Conservation (phyloP, 2,888 invertebrate genomes). For the Drosophila differens region DNA sequence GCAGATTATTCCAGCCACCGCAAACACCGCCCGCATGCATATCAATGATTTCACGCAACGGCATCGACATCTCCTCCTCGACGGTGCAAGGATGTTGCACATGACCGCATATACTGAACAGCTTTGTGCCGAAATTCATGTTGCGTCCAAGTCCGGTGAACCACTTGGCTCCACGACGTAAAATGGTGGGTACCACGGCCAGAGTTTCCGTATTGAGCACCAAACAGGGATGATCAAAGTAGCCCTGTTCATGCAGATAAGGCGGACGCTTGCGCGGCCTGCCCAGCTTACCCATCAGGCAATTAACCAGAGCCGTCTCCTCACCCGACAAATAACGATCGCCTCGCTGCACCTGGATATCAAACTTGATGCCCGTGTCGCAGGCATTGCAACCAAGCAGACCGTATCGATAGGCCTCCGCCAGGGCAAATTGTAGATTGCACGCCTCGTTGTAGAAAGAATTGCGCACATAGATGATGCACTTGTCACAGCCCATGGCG, state of each 20-base stretch:
- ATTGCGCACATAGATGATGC: slow-evolving; percentile 99
- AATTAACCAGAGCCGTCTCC: slow-evolving; percentile 98
- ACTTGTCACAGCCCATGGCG: slow-evolving; percentile 97
- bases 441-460: slow-evolving; percentile 99
- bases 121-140: slow-evolving; percentile 97
- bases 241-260: slow-evolving; percentile 98
- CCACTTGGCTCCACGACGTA: slow-evolving; percentile 97
- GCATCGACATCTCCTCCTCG: slow-evolving; percentile 99
- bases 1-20: slow-evolving; percentile 99
- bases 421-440: slow-evolving; percentile 97
- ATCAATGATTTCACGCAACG: slow-evolving; percentile 96
- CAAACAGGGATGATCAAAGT: slow-evolving; percentile 98
- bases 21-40: slow-evolving; percentile 97
- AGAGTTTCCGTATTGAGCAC: slow-evolving; percentile 99
- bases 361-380: slow-evolving; percentile 97
- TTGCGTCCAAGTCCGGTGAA: slow-evolving; percentile 97
- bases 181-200: slow-evolving; percentile 96
- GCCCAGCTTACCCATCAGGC: slow-evolving; percentile 98
- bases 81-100: slow-evolving; percentile 99
- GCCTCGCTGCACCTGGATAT: slow-evolving; percentile 97
- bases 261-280: slow-evolving; percentile 99
- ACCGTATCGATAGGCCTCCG: slow-evolving; percentile 97
- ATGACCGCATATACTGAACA: slow-evolving; percentile 98
- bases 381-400: slow-evolving; percentile 97
- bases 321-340: slow-evolving; percentile 99